These are phyloP conservation scores for Panthera uncia DNA, from an alignment of 2,113 vertebrate genomes.

Conservation along the genomic window DNA sequence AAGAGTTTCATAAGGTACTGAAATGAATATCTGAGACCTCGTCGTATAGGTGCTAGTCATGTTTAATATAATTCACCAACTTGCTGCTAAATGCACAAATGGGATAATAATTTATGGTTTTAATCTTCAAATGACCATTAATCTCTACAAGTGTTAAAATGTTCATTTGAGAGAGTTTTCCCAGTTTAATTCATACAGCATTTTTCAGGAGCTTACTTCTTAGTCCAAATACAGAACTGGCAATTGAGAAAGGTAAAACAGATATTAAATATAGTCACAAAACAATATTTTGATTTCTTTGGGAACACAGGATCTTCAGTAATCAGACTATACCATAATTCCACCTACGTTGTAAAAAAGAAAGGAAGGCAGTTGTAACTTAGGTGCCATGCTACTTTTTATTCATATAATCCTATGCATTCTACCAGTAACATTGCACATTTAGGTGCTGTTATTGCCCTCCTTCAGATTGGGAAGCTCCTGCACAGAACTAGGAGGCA, in stretches of 20 bases:
- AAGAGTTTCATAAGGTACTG: not conserved
- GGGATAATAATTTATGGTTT: conserved; percentile 17
- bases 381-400: not conserved
- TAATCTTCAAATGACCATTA: not conserved
- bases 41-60: not conserved
- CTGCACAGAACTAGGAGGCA: not conserved
- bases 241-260: not conserved
- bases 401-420: not conserved
- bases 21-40: not conserved
- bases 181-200: not conserved
- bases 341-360: not conserved
- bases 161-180: not conserved
- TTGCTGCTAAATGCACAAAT: not conserved
- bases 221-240: not conserved
- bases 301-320: not conserved
- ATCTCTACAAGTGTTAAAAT: not conserved
- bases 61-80: not conserved
- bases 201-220: not conserved
- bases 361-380: not conserved
- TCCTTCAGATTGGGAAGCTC: conserved; percentile 24
- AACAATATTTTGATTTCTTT: not conserved
- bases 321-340: not conserved
- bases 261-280: not conserved
- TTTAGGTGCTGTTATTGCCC: not conserved
- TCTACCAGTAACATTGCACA: not conserved